Conservation (phyloP, 2,888 invertebrate genomes). For the Cancer borealis region DNA sequence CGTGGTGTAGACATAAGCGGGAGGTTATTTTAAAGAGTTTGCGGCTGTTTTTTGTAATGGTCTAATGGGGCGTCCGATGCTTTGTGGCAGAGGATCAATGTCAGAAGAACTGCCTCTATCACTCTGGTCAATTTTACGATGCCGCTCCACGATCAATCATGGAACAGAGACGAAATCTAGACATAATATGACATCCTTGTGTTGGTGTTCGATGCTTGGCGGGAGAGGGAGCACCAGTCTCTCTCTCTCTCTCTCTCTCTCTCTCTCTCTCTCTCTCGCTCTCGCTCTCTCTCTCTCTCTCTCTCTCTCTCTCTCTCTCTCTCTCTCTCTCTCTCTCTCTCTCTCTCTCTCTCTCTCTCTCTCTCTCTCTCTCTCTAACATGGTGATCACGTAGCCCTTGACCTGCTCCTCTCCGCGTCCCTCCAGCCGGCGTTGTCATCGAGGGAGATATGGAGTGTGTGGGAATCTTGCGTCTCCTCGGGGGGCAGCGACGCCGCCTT, state of each 20-base stretch:
- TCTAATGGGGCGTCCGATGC: slow-evolving; percentile 43
- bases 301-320: slow-evolving; percentile 36
- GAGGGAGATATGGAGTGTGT: neutral
- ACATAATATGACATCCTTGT: slow-evolving; percentile 69
- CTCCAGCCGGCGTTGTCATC: slow-evolving; percentile 18
- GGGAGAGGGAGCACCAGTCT: slow-evolving; percentile 31
- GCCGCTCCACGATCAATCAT: slow-evolving; percentile 65
- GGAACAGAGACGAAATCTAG: slow-evolving; percentile 69
- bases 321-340: slow-evolving; percentile 35
- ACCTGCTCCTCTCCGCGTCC: slow-evolving; percentile 14
- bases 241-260: slow-evolving; percentile 47
- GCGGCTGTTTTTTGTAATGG: neutral
- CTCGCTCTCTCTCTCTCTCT: neutral
- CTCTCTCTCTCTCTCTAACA: neutral
- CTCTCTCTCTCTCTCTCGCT: slow-evolving; percentile 33
- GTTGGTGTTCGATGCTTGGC: slow-evolving; percentile 42
- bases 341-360: neutral
- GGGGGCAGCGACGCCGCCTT: slow-evolving; percentile 17
- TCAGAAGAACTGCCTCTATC: slow-evolving; percentile 45
- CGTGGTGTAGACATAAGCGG: neutral
- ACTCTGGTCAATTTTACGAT: slow-evolving; percentile 70
- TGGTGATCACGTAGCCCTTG: neutral
- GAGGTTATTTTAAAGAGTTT: neutral
- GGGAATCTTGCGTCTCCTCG: neutral
- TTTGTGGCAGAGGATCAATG: slow-evolving; percentile 50